Evolutionary conservation across 2,888 invertebrate species (phyloP).

Genomic region (Eumacrocentrus americanus): DNA sequence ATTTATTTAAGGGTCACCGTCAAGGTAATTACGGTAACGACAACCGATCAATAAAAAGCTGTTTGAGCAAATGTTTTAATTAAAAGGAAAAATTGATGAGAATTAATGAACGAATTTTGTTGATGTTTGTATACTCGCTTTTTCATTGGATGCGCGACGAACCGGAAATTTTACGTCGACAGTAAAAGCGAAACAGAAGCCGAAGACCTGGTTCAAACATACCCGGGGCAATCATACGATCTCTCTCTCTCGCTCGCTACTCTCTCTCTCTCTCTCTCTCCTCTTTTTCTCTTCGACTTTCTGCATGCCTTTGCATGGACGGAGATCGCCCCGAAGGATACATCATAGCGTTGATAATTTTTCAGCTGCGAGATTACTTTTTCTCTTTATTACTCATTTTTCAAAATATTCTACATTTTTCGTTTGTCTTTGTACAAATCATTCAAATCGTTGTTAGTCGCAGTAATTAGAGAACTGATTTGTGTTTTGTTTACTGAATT

Average conservation of each 20-base stretch:
- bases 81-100: no score
- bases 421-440: background rate
- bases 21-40: no score
- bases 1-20: no score
- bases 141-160: background rate
- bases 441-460: background rate
- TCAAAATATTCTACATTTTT: background rate
- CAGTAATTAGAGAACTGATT: background rate
- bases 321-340: slow-evolving; percentile 14
- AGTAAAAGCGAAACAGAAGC: slow-evolving; percentile 4
- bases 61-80: no score
- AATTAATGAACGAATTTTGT: no score
- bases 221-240: slow-evolving; percentile 3
- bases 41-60: no score
- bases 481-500: background rate
- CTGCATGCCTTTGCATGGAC: slow-evolving; percentile 8
- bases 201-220: slow-evolving; percentile 11
- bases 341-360: slow-evolving; percentile 13
- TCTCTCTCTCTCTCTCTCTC: slow-evolving; percentile 12
- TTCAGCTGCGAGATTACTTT: slow-evolving; percentile 14
- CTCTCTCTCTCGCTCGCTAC: no score
- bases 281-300: slow-evolving; percentile 1
- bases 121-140: background rate
- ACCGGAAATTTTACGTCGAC: slow-evolving; percentile 10
- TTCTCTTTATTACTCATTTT: slow-evolving; percentile 9